Evolutionary conservation across 2,888 invertebrate genomes (phyloP).

Genomic region (Candidula unifasciata): DNA sequence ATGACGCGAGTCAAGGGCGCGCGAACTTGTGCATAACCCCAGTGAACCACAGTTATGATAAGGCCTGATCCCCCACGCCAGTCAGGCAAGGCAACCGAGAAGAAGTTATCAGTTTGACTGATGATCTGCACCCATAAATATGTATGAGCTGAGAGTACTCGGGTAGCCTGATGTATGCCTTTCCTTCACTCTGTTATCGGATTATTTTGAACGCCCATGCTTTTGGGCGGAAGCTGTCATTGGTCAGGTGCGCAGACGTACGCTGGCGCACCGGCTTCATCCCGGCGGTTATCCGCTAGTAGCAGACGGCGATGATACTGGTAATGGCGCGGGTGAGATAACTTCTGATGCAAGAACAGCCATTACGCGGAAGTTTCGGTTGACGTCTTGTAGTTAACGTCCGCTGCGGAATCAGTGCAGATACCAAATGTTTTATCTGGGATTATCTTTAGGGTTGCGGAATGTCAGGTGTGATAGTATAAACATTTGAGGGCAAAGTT

Average conservation of each 20-base stretch:
- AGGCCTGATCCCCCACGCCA: too few species aligned
- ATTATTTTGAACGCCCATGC: background rate
- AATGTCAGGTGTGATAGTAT: constrained; percentile 3
- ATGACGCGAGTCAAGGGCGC: too few species aligned
- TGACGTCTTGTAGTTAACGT: background rate
- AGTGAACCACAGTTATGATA: too few species aligned
- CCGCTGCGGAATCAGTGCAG: background rate
- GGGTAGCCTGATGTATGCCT: background rate
- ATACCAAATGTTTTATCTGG: background rate
- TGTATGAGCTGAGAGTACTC: background rate
- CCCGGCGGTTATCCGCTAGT: background rate
- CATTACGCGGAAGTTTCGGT: background rate
- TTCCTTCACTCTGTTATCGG: background rate
- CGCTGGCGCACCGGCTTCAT: background rate
- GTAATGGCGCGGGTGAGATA: constrained; percentile 12
- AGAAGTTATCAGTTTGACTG: too few species aligned
- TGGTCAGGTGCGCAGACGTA: background rate
- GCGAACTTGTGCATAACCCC: too few species aligned
- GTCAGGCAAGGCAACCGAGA: too few species aligned
- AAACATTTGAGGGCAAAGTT: background rate
- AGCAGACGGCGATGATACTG: constrained; percentile 3
- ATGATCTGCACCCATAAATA: too few species aligned
- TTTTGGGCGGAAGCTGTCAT: background rate
- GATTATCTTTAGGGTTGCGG: background rate
- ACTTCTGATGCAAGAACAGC: background rate